A percentile compares a stretch with the other conserved stretches of the same genome.
phyloP scores from a whole-genome alignment of 2,113 vertebrate species.

The Casuarius casuarius region DNA sequence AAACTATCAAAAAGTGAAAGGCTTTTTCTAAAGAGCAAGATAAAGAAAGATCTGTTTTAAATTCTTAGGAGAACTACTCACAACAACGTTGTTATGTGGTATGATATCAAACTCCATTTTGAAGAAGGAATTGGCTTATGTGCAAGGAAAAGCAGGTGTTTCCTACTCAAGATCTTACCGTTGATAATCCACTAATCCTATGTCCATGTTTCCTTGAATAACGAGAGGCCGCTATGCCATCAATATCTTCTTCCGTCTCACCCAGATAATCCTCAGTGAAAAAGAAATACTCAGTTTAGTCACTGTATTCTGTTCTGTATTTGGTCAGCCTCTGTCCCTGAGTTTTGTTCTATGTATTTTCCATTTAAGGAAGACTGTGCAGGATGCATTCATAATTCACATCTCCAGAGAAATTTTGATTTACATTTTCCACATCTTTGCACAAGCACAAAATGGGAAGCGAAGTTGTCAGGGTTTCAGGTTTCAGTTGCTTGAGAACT shows the following conservation, averaged over 20 bases:
- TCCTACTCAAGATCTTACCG: conserved; percentile 76
- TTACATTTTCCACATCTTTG: neutral
- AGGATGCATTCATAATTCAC: neutral
- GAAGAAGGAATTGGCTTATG: neutral
- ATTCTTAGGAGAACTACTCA: neutral
- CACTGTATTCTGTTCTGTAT: neutral
- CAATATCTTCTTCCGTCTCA: conserved; percentile 81
- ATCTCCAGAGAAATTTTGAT: neutral
- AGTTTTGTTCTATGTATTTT: neutral
- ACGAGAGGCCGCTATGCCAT: conserved; percentile 76
- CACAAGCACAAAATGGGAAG: neutral
- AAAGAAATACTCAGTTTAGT: conserved; percentile 34
- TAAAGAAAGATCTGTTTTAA: neutral
- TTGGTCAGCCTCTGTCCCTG: neutral
- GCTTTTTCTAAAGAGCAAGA: neutral
- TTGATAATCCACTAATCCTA: conserved; percentile 81
- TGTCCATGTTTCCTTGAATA: conserved; percentile 58
- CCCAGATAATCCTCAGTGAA: conserved; percentile 83
- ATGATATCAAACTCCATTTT: neutral
- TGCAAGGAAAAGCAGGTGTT: neutral
- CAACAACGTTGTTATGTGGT: neutral
- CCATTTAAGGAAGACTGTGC: neutral
- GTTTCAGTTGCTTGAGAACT: neutral
- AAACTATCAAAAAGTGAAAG: neutral
- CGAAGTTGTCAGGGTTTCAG: neutral